These are phyloP conservation scores for Leptinotarsa defecta DNA, from an alignment of 1,140 invertebrate genomes.

Conservation along the genomic window DNA sequence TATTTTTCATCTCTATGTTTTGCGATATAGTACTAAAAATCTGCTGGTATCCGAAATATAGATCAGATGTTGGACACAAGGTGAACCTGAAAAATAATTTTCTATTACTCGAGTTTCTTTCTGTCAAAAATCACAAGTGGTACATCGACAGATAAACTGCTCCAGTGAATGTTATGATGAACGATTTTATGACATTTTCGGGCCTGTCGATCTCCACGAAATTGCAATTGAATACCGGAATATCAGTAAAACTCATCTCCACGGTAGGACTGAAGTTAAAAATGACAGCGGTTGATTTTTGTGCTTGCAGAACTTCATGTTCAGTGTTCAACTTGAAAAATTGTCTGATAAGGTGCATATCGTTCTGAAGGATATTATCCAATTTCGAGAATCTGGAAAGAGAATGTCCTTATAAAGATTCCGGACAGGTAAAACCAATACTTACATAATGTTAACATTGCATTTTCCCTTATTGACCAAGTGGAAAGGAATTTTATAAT, in stretches of 20 bases:
- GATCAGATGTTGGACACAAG: conserved; percentile 42
- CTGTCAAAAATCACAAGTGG: not conserved
- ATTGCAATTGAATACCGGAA: conserved; percentile 28
- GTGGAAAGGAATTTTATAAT: conserved; percentile 29
- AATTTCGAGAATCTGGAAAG: not conserved
- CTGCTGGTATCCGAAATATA: conserved; percentile 47
- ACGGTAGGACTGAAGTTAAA: conserved; percentile 20
- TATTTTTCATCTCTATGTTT: conserved; percentile 42
- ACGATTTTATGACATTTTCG: conserved; percentile 21
- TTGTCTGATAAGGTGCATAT: not conserved
- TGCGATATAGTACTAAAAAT: conserved; percentile 35
- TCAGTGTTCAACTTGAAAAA: conserved; percentile 16
- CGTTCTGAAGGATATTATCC: not conserved
- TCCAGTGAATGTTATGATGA: conserved; percentile 25
- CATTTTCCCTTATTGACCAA: conserved; percentile 18
- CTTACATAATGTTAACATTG: not conserved
- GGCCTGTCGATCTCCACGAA: conserved; percentile 24
- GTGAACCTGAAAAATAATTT: conserved; percentile 39
- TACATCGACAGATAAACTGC: conserved; percentile 29
- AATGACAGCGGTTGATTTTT: conserved; percentile 6
- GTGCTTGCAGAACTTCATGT: not conserved
- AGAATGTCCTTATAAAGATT: not conserved
- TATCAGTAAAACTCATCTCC: conserved; percentile 20
- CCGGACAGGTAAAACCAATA: not conserved
- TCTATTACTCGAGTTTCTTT: not conserved